Base-by-base conservation (phyloP, 2,797 vertebrate species). In the Amphiprion clarkii region DNA sequence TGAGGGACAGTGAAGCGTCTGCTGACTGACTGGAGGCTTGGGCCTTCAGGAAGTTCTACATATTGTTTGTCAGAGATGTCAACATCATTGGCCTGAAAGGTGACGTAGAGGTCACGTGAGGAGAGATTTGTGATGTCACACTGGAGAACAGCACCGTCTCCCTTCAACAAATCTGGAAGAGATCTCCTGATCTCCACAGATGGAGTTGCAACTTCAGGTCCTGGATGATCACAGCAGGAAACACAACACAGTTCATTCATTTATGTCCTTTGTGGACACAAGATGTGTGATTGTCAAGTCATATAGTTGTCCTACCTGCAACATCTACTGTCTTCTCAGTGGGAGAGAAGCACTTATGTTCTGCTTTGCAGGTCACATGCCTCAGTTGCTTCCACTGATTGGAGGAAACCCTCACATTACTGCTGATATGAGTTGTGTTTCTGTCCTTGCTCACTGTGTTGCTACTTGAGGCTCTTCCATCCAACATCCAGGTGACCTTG, bases 151-250 rank as follows among this genome's bases (percentile, higher is more conserved):
- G 52, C 42, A 5, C 13, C 57, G 10, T 79, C 7, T 67, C 31
- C 16, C 1, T 82, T 83, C 14, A 9, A 25, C n/a, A 78, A 27
- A 25, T 86, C 60, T 71, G 60, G 27, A 4, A 91, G 64, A 55
- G 67, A 76, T 79, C 92, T 88, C 65, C 85, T 93, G 83, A 94
- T 90, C 21, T 68, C 23, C 49, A 94, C 87, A 31, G 7, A 23
- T 59, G 91, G 86, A 75, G 3, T 0, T 42, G 12, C 40, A 31
- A 31, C 19, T 74, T 6, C 11, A 75, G 76, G 21, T 7, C 39
- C 92, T 94, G 70, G 17, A 31, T 25, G 74, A 79, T 31, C 36
- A 63, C 46, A 21, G 27, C 63, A 1, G 8, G 6, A 69, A 31
- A 52, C 10, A 27, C 27, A 59, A 19, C 11, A 59, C 2, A 23